A percentile compares a stretch with the other conserved stretches of the same genome.
Conservation (phyloP, 2,888 invertebrate species). For the Autographa gamma region DNA sequence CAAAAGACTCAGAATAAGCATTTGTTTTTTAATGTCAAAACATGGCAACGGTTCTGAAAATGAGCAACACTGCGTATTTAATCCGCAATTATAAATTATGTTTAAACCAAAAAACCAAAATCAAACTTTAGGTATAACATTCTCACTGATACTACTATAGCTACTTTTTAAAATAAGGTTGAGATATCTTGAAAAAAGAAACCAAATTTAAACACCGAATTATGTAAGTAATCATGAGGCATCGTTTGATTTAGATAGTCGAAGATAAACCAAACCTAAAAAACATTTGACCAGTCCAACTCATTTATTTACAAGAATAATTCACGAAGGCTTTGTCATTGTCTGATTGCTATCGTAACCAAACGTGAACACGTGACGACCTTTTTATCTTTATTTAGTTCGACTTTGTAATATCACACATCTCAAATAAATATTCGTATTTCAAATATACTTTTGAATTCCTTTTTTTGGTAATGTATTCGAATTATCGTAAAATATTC, state of each 20-base stretch:
- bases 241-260: not conserved
- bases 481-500: constrained; percentile 23
- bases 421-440: not conserved
- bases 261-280: constrained; percentile 15
- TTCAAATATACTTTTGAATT: constrained; percentile 8
- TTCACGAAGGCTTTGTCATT: constrained; percentile 10
- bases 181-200: not conserved
- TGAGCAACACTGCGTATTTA: not conserved
- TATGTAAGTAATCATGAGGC: not conserved
- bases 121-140: no score
- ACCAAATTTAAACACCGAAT: not conserved
- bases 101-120: not conserved
- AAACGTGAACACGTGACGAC: not conserved
- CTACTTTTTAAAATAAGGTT: not conserved
- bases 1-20: not conserved
- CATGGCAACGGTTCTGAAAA: not conserved
- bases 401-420: not conserved
- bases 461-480: constrained; percentile 8
- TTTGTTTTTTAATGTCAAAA: not conserved
- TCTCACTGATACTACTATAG: no score
- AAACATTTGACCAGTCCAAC: constrained; percentile 22
- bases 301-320: constrained; percentile 9
- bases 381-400: not conserved
- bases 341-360: constrained; percentile 10
- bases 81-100: not conserved